Base-by-base conservation (phyloP, 2,888 invertebrate species). In the Drosophila borborema region DNA sequence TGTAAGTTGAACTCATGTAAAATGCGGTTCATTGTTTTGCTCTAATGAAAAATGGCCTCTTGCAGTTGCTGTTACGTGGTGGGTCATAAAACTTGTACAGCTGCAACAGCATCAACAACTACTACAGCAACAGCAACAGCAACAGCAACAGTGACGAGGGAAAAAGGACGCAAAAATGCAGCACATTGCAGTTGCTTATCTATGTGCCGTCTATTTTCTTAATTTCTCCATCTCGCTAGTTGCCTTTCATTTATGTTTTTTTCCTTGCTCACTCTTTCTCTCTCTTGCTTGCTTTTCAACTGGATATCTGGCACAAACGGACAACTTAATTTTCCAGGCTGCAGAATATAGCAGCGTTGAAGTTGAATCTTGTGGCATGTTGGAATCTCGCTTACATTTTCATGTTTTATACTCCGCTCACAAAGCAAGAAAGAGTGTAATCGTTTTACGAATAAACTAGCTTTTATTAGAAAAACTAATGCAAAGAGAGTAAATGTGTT, bases 161-260 rank as follows among this genome's bases (percentile, higher is more conserved):
- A 51, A 69, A 54, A 73, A 56, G 28, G 49, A 64, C 66, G 56
- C 74, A 28, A 82, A 77, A 80, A 71, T 74, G 72, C 62, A 72
- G 68, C 66, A 77, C 77, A 82, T 74, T 85, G 88, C 86, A 88
- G 72, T 88, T 74, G 74, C 76, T 88, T 86, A 85, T 88, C 83
- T 83, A 70, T 74, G 75, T 63, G 74, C 64, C 62, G 75, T 82
- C 73, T 74, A 72, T 86, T 83, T 76, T 77, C 82, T 87, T 86
- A 81, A 83, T 81, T 86, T 83, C 49, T 31, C 54, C 64, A 80
- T 55, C 64, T 70, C 65, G 23, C 58, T 64, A 41, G 34, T 40
- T 62, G 48, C 18, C 53, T 28, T 56, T 20, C 18, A 43, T 48
- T 73, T 40, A 36, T 38, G 20, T 9, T 53, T 53, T 20, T 38